Evolutionary conservation across 2,888 invertebrate genomes (phyloP).

Genomic region (Halictus ligatus): DNA sequence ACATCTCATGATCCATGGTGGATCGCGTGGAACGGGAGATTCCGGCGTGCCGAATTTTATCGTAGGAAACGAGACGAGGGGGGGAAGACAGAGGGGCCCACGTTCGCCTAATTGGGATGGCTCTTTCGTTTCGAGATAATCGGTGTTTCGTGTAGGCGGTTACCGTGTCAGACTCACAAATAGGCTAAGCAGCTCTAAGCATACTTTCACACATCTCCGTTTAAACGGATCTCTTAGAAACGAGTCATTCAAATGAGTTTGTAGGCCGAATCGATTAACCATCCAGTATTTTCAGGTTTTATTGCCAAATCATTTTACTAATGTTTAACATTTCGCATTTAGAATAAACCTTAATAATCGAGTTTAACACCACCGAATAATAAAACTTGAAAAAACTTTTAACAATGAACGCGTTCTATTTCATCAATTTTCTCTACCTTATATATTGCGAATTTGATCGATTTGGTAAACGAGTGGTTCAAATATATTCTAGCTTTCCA

Average conservation of each 20-base stretch:
- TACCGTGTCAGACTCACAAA: background rate
- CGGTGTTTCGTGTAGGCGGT: background rate
- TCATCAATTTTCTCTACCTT: too few species aligned
- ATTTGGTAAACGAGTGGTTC: too few species aligned
- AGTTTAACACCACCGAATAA: background rate
- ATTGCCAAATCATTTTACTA: background rate
- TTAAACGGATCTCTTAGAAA: background rate
- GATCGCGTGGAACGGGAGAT: slow-evolving; percentile 8
- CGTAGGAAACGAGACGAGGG: background rate
- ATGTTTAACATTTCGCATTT: background rate
- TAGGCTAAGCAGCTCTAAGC: background rate
- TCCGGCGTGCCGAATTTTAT: background rate
- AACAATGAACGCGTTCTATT: background rate
- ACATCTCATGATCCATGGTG: slow-evolving; percentile 32
- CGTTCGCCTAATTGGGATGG: background rate
- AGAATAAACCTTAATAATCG: too few species aligned
- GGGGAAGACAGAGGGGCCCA: background rate
- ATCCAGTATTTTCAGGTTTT: background rate
- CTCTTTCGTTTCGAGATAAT: background rate
- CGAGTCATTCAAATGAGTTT: background rate
- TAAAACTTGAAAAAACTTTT: background rate
- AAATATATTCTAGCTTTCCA: background rate
- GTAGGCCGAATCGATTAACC: too few species aligned
- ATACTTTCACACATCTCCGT: background rate
- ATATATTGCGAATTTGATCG: too few species aligned